Conservation (phyloP, 2,113 vertebrate species). For the Equus przewalskii region DNA sequence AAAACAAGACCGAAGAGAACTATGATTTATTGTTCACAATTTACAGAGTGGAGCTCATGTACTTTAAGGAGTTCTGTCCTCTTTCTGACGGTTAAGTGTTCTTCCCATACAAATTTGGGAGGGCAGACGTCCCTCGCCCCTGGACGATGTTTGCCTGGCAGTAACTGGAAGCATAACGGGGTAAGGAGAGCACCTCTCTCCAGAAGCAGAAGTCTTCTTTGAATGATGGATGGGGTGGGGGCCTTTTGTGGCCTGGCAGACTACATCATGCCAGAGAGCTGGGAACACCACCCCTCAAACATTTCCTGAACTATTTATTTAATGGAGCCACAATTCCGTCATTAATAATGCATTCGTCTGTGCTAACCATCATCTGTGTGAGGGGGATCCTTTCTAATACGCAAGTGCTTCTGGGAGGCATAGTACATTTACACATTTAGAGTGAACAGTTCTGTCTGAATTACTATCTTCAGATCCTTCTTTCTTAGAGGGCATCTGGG, state of each 20-base stretch:
- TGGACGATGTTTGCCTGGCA: accelerated
- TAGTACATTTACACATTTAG: not conserved
- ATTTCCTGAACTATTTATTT: not conserved
- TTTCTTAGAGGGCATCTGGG: not conserved
- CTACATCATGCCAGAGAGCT: not conserved
- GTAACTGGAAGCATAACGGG: not conserved
- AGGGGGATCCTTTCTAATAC: not conserved
- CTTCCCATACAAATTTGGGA: not conserved
- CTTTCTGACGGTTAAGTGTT: not conserved
- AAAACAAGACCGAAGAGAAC: not conserved
- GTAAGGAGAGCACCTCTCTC: not conserved
- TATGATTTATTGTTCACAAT: not conserved
- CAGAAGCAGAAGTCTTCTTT: not conserved
- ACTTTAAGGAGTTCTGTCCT: not conserved
- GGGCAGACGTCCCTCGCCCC: not conserved
- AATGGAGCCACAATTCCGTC: not conserved
- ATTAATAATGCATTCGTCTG: not conserved
- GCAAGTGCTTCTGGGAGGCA: not conserved
- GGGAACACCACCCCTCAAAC: not conserved
- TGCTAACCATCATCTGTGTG: not conserved
- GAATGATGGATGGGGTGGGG: not conserved
- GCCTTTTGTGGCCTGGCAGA: not conserved
- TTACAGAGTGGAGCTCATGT: not conserved
- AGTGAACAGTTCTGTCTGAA: not conserved
- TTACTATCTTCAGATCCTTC: not conserved